Percentiles rank a stretch among this genome's conserved stretches.
These are phyloP conservation scores for Solenodon paradoxus DNA, from an alignment of 2,113 vertebrate genomes.

Conservation along the genomic window DNA sequence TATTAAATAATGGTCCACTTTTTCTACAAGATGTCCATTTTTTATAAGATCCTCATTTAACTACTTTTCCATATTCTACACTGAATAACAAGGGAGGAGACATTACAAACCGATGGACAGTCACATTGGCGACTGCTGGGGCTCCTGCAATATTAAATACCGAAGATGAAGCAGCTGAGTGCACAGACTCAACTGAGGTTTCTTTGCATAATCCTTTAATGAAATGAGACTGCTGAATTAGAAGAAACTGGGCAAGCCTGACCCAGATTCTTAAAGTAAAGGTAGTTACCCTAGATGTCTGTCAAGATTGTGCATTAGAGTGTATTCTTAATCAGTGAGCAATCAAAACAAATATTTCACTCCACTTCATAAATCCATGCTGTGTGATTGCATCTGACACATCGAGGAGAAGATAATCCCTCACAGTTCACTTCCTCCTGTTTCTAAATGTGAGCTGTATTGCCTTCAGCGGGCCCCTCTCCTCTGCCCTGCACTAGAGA, in stretches of 20 bases:
- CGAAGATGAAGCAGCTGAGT: neutral
- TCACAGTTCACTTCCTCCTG: slow-evolving; percentile 64
- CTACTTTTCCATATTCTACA: neutral
- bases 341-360: slow-evolving; percentile 77
- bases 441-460: slow-evolving; percentile 1
- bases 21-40: neutral
- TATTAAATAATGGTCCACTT: slow-evolving; percentile 10
- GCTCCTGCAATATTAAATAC: slow-evolving; percentile 22
- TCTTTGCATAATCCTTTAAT: slow-evolving; percentile 64
- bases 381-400: slow-evolving; percentile 67
- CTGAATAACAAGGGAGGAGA: neutral
- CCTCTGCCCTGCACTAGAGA: neutral
- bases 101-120: slow-evolving; percentile 3
- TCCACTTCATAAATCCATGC: slow-evolving; percentile 61
- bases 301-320: slow-evolving; percentile 70
- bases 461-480: slow-evolving; percentile 15
- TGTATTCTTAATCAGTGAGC: slow-evolving; percentile 70
- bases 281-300: slow-evolving; percentile 59
- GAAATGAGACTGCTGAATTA: slow-evolving; percentile 57
- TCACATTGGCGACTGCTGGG: neutral
- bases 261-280: slow-evolving; percentile 65
- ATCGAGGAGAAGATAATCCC: slow-evolving; percentile 56
- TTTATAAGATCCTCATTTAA: neutral
- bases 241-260: slow-evolving; percentile 36
- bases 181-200: neutral